phyloP scores from a whole-genome alignment of 2,797 vertebrate genomes.

The Poecilia velifera region DNA sequence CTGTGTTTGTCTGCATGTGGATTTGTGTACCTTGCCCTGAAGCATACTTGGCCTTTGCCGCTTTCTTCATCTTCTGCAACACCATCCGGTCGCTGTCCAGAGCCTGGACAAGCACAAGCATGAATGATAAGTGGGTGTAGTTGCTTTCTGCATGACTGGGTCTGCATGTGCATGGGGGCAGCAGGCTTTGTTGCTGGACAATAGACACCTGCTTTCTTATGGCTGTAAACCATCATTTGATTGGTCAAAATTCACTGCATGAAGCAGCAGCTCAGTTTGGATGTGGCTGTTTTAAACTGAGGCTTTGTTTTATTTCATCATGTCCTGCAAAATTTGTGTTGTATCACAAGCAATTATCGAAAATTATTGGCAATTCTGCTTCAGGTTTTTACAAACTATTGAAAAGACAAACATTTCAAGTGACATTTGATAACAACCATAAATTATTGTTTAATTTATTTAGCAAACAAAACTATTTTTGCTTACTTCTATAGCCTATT shows the following conservation, averaged over 20 bases:
- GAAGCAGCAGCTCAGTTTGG: constrained; percentile 18
- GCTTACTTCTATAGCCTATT: neutral
- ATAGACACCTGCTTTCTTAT: constrained; percentile 35
- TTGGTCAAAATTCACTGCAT: constrained; percentile 2
- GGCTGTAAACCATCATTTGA: constrained; percentile 19
- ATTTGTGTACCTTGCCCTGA: constrained; percentile 83
- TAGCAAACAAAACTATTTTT: neutral
- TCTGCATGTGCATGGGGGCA: constrained; percentile 11
- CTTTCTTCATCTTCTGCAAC: constrained; percentile 88
- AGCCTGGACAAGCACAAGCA: constrained; percentile 62
- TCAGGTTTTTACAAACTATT: neutral
- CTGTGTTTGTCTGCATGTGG: constrained; percentile 24
- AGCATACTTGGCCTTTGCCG: constrained; percentile 82
- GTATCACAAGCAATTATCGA: neutral
- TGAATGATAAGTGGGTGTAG: neutral
- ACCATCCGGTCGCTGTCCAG: constrained; percentile 84
- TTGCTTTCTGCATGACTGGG: constrained; percentile 7
- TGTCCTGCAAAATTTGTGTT: neutral
- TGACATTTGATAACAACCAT: neutral
- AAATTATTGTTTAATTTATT: neutral
- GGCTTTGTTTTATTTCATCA: neutral
- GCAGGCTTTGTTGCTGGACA: constrained; percentile 51
- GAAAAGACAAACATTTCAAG: neutral
- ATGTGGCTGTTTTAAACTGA: neutral
- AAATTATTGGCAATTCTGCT: neutral